Base-by-base conservation (phyloP, 2,797 vertebrate species). In the Dromococcyx pavoninus region DNA sequence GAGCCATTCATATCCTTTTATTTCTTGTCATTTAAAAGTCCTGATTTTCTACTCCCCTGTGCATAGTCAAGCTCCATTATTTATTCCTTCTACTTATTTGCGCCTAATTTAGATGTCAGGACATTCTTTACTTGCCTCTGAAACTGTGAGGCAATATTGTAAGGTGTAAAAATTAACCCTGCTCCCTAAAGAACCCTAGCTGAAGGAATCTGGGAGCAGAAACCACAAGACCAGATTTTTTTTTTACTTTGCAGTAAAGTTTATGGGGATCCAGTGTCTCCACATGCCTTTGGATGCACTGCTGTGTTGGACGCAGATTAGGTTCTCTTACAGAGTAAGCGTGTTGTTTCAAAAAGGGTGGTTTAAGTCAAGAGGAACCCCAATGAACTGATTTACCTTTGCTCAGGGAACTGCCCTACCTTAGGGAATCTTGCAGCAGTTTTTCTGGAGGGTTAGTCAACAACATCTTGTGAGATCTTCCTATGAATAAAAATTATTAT, bases 161-260 rank as follows among this genome's bases (percentile, higher is more conserved):
- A 22, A 54, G 39, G 21, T 37, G n/a, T n/a, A n/a, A 73, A 75
- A 75, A 57, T 64, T 39, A 71, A 24, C 23, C 16, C 15, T 33
- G 8, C 24, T 7, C n/a, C 11, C 2, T 1, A 10, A 70, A 69
- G 39, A 83, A n/a, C 0, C 10, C 9, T 60, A 28, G 19, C 25
- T 33, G 41, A 60, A 51, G 16, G 17, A 64, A 51, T 64, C 70
- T 21, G 33, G 7, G 41, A 43, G 41, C 50, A 50, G 28, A 71
- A 84, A 61, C 21, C 11, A 21, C 9, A 28, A 69, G n/a, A 65
- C 37, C 33, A 16, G 32, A 17, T 56, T 72, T 69, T 44, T 27
- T 32, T 44, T 27, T 32, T 58, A 17, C 17, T 78, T 74, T 28
- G 7, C 50, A 30, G 12, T 24, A 6, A 75, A 61, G 33, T 44